Conservation (phyloP, 2,888 invertebrate genomes). For the Xestia rhomboidea region DNA sequence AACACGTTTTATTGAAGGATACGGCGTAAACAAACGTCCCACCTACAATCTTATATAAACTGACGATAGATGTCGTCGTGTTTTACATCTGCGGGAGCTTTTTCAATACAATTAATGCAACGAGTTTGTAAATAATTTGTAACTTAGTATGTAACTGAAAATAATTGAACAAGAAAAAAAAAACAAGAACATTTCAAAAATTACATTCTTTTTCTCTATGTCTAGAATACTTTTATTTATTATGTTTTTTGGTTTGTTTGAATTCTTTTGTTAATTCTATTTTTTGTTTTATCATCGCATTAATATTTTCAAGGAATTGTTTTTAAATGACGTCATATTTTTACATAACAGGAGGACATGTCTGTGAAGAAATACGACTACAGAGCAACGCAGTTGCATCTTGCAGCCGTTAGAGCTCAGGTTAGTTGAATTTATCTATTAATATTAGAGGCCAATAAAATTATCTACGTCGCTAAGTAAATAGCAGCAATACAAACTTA, state of each 20-base stretch:
- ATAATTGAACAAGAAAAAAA: not conserved
- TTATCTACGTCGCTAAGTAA: not conserved
- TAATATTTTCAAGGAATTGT: not conserved
- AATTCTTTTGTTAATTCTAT: not conserved
- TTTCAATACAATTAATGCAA: not conserved
- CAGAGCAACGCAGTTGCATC: constrained; percentile 96
- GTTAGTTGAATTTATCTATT: constrained; percentile 88
- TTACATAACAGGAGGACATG: constrained; percentile 95
- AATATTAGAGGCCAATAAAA: not conserved
- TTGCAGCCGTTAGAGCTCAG: constrained; percentile 97
- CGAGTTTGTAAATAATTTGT: not conserved
- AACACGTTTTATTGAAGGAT: not conserved
- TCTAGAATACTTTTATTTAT: not conserved
- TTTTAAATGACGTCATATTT: constrained; percentile 19
- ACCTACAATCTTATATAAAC: not conserved
- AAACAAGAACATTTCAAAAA: not conserved
- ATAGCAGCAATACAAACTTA: not conserved
- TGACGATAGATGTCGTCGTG: constrained; percentile 25
- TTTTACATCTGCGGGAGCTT: not conserved
- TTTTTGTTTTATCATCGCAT: not conserved
- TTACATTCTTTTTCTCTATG: not conserved
- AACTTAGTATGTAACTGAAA: not conserved
- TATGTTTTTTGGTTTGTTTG: not conserved
- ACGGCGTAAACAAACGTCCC: not conserved
- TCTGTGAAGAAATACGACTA: constrained; percentile 98